phyloP scores from a whole-genome alignment of 2,888 invertebrate species.

The Eurytoma californica region DNA sequence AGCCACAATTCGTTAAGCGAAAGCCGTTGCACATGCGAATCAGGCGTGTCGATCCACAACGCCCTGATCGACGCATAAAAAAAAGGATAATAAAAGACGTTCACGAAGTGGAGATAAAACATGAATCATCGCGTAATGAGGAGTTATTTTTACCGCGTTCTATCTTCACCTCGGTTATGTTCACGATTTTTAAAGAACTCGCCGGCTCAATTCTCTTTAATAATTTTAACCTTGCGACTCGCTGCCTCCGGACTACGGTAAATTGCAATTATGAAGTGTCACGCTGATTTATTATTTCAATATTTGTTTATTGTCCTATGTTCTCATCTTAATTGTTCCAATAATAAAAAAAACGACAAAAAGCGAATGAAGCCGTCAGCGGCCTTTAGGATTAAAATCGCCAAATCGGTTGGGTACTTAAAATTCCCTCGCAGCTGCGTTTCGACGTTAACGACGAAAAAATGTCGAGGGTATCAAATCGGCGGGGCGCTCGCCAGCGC shows the following conservation, averaged over 20 bases:
- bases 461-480: neutral
- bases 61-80: conserved; percentile 7
- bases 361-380: too few relatives aligned
- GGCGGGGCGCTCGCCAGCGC: neutral
- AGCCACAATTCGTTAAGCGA: neutral
- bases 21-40: neutral
- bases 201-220: conserved; percentile 15
- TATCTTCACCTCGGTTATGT: conserved; percentile 11
- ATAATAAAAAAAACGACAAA: too few relatives aligned
- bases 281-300: neutral
- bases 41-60: neutral
- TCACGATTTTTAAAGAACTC: conserved; percentile 25
- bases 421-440: neutral
- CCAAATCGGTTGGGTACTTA: conserved; percentile 23
- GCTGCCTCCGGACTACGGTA: neutral
- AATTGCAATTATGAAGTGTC: neutral
- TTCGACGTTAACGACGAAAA: neutral
- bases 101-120: conserved; percentile 38
- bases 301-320: neutral
- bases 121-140: conserved; percentile 50
- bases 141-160: conserved; percentile 40
- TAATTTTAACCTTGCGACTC: conserved; percentile 32
- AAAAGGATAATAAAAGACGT: conserved; percentile 35
- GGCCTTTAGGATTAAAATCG: neutral
- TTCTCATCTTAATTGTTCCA: too few relatives aligned